Evolutionary conservation across 2,797 vertebrate genomes (phyloP).

Genomic region (Dryobates pubescens): DNA sequence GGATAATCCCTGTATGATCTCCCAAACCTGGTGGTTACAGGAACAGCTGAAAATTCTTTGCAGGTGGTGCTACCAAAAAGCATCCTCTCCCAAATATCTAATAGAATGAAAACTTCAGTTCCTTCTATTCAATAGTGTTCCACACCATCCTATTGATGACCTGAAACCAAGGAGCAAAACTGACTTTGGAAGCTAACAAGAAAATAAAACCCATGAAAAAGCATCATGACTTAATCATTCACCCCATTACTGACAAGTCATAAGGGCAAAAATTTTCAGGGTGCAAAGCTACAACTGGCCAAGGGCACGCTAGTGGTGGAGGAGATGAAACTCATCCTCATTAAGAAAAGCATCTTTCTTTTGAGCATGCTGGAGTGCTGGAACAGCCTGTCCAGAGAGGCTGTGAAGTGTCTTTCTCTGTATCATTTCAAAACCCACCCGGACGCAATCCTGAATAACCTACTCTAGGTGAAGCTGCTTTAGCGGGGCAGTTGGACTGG

Average conservation of each 20-base stretch:
- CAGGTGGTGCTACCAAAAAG: not conserved
- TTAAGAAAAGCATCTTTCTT: no score
- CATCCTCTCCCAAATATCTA: not conserved
- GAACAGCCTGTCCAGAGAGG: no score
- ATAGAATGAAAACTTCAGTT: not conserved
- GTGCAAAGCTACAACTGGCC: not conserved
- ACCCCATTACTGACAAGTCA: accelerated
- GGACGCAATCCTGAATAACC: no score
- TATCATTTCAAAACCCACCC: no score
- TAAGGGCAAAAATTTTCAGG: not conserved
- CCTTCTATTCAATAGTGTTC: not conserved
- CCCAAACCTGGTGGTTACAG: not conserved
- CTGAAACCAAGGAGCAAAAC: not conserved
- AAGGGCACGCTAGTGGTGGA: not conserved
- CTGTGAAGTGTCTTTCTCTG: no score
- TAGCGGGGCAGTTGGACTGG: no score
- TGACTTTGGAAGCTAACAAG: not conserved
- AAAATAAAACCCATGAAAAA: not conserved
- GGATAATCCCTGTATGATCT: not conserved
- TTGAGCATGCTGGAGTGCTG: no score
- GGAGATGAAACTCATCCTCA: not conserved
- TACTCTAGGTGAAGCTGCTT: no score
- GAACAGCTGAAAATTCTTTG: not conserved
- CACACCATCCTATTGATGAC: not conserved
- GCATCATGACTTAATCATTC: not conserved